phyloP scores from a whole-genome alignment of 2,888 invertebrate species.

The Melangyna quadrimaculata region DNA sequence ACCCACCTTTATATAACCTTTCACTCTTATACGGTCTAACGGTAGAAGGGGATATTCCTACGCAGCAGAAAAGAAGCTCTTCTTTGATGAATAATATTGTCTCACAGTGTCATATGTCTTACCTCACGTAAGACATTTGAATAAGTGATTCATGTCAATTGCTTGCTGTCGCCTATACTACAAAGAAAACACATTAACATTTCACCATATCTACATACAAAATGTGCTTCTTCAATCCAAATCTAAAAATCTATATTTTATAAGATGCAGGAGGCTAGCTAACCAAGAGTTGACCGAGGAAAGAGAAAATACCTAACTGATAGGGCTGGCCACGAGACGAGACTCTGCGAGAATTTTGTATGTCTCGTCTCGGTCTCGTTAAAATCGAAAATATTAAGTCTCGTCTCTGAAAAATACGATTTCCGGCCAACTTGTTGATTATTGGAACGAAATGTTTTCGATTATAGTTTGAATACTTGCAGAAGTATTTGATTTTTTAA shows the following conservation, averaged over 20 bases:
- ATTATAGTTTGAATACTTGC: no score
- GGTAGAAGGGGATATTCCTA: background rate
- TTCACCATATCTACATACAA: background rate
- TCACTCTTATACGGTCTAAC: background rate
- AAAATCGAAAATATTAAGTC: no score
- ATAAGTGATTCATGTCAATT: slow-evolving; percentile 70
- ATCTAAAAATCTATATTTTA: background rate
- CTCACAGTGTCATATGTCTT: no score
- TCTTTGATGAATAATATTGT: background rate
- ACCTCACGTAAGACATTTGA: slow-evolving; percentile 69
- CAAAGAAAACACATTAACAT: background rate
- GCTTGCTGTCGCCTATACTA: slow-evolving; percentile 55
- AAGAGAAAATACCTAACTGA: background rate
- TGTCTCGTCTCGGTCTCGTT: no score
- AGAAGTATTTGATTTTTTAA: no score
- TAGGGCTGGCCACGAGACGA: no score
- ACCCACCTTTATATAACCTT: background rate
- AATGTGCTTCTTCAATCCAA: background rate
- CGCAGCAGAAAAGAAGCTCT: background rate
- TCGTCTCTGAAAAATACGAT: no score
- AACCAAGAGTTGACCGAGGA: background rate
- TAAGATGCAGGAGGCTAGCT: background rate
- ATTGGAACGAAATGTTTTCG: no score
- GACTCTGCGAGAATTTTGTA: no score
- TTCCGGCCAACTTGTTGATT: no score